Evolutionary conservation across 2,797 vertebrate species (phyloP), one percentile per base, ranked within the genome.

Genomic region (Muscicapa striata): DNA sequence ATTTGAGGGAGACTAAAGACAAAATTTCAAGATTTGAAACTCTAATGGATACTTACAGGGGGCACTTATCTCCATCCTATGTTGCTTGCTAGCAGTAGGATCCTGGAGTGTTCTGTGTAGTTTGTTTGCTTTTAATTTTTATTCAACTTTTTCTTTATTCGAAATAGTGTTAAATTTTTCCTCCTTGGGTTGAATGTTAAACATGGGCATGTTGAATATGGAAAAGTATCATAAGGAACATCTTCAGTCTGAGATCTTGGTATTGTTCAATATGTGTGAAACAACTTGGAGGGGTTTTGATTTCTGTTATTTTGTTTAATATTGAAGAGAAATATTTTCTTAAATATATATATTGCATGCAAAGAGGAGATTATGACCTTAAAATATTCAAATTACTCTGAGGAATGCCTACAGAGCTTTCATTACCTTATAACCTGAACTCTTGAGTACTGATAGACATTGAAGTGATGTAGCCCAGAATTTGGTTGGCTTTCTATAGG

Each of bases 251-350:
- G 64, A 87, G 32, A 32, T 61, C 0, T 5, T 75, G 27, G 11
- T 74, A 16, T 61, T 76, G 17, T 58, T 67, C 40, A n/a, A 18
- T 70, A 12, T 30, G 11, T 23, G 36, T 66, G 27, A 73, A 91
- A 40, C 30, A 68, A 15, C 5, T n/a, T 59, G n/a, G 2, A 14
- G 6, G 11, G 3, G 2, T 74, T 81, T 88, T 0, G 0, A 36
- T 43, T 74, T 68, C 10, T 12, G 8, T 1, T 29, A 26, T 32
- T 36, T n/a, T 49, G 6, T 79, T 69, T 32, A 55, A 15, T 68
- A 36, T 5, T n/a, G 19, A 48, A 74, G 13, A 10, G 21, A 61
- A 67, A 32, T 77, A 49, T 29, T 89, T 94, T 36, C 36, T 41
- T 75, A 13, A 27, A 7, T n/a, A 23, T 41, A 24, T 59, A 68